Evolutionary conservation across 2,888 invertebrate species (phyloP).

Genomic region (Eilema depressum): DNA sequence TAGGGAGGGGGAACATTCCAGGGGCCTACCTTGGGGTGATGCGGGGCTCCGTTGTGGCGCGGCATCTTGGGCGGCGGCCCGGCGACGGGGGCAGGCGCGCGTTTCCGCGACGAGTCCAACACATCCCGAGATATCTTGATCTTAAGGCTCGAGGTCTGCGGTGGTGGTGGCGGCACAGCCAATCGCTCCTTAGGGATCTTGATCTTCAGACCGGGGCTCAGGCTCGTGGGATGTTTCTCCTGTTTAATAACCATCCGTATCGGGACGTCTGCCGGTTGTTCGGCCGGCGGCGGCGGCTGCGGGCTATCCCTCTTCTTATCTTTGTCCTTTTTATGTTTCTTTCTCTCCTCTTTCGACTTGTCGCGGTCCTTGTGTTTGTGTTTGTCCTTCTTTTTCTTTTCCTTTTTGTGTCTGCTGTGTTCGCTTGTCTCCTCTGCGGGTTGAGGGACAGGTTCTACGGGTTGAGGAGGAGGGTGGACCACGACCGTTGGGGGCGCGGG

Average conservation of each 20-base stretch:
- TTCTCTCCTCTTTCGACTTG: slow-evolving; percentile 90
- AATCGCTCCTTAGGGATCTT: slow-evolving; percentile 93
- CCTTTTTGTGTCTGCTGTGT: slow-evolving; percentile 83
- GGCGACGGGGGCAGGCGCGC: slow-evolving; percentile 56
- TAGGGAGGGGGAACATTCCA: slow-evolving; percentile 75
- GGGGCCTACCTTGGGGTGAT: slow-evolving; percentile 77
- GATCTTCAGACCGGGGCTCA: slow-evolving; percentile 89
- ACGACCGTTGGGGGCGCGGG: slow-evolving; percentile 51
- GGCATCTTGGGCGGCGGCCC: slow-evolving; percentile 72
- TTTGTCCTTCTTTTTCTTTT: slow-evolving; percentile 93
- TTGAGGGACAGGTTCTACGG: slow-evolving; percentile 40
- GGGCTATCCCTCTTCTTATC: slow-evolving; percentile 75
- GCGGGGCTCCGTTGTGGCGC: slow-evolving; percentile 76
- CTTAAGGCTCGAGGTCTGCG: slow-evolving; percentile 87
- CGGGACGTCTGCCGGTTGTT: slow-evolving; percentile 62
- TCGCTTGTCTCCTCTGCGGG: slow-evolving; percentile 63
- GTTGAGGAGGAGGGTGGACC: slow-evolving; percentile 38
- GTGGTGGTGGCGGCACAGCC: slow-evolving; percentile 84
- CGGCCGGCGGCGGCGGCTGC: slow-evolving; percentile 48
- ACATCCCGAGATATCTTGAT: slow-evolving; percentile 94
- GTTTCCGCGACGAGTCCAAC: slow-evolving; percentile 84
- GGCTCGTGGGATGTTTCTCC: slow-evolving; percentile 76
- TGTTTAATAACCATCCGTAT: slow-evolving; percentile 79
- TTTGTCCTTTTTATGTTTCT: slow-evolving; percentile 91
- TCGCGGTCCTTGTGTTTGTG: slow-evolving; percentile 93